Conservation (phyloP, 2,888 invertebrate genomes). For the Plagodis pulveraria region DNA sequence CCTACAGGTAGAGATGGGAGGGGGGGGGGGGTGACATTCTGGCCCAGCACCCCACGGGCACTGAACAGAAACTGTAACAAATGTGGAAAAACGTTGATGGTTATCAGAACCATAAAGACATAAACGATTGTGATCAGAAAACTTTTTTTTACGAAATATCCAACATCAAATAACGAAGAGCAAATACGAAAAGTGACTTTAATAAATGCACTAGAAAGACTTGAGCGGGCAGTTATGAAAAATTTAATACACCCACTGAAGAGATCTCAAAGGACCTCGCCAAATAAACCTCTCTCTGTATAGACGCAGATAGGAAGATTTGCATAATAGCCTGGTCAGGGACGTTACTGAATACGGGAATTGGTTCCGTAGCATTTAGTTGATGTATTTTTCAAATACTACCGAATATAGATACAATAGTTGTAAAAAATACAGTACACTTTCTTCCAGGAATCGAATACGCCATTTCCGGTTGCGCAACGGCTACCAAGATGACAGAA, state of each 20-base stretch:
- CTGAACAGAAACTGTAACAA: no score
- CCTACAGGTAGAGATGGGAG: no score
- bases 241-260: slow-evolving; percentile 74
- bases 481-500: neutral
- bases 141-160: slow-evolving; percentile 29
- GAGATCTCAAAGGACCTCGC: slow-evolving; percentile 65
- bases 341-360: neutral
- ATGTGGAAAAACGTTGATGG: no score
- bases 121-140: neutral
- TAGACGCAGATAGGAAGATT: slow-evolving; percentile 74
- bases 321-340: slow-evolving; percentile 56
- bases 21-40: no score
- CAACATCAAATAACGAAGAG: slow-evolving; percentile 43
- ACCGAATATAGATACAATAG: no score
- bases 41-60: no score
- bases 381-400: neutral
- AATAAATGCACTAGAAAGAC: slow-evolving; percentile 55
- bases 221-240: slow-evolving; percentile 73
- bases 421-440: no score
- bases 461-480: neutral
- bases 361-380: slow-evolving; percentile 12
- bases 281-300: slow-evolving; percentile 78
- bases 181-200: slow-evolving; percentile 40
- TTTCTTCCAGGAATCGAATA: neutral
- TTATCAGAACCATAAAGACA: no score